phyloP scores from a whole-genome alignment of 2,113 vertebrate genomes.

The Stegostoma tigrinum region DNA sequence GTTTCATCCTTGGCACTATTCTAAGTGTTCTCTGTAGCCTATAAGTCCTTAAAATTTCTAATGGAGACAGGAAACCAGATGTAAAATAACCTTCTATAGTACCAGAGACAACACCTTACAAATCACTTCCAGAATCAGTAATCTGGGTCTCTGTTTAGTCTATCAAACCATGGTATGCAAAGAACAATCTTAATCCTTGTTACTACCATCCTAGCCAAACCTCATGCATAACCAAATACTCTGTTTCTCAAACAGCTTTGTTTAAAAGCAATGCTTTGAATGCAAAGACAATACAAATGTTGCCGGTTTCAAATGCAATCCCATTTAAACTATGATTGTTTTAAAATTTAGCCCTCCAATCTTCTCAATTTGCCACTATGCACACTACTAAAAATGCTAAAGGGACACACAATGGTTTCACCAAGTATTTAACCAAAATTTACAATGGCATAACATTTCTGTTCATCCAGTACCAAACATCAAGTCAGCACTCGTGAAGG shows the following conservation, averaged over 20 bases:
- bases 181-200: neutral
- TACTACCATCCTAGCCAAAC: neutral
- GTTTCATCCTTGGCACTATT: too few species aligned
- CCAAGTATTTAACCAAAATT: neutral
- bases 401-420: neutral
- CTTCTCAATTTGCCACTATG: neutral
- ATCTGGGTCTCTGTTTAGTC: neutral
- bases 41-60: too few species aligned
- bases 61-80: too few species aligned
- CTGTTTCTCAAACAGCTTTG: neutral
- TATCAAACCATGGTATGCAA: too few species aligned
- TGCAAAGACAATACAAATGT: neutral
- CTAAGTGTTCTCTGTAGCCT: too few species aligned
- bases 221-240: neutral
- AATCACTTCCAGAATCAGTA: neutral
- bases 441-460: too few species aligned
- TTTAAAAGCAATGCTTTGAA: neutral
- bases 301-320: neutral
- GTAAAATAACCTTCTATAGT: too few species aligned
- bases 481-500: neutral
- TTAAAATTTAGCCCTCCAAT: neutral
- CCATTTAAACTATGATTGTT: neutral
- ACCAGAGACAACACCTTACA: neutral
- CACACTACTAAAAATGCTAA: neutral
- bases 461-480: neutral